Percentiles rank a stretch among this genome's conserved stretches.
phyloP scores from a whole-genome alignment of 2,113 vertebrate genomes.

The Sceloporus undulatus region DNA sequence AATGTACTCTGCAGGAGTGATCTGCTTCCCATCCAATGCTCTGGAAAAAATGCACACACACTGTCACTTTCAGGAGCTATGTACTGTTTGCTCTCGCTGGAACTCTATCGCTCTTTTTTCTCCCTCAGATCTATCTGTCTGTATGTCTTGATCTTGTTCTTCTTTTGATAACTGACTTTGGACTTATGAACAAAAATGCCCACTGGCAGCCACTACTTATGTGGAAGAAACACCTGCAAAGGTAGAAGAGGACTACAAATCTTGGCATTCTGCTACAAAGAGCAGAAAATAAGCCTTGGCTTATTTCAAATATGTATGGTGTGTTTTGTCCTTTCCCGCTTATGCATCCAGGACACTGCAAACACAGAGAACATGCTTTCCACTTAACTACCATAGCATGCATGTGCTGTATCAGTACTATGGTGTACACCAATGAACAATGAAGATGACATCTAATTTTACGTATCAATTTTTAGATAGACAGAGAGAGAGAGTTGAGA shows the following conservation, averaged over 20 bases:
- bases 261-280: not conserved
- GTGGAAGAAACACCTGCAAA: slow-evolving; percentile 51
- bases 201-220: slow-evolving; percentile 49
- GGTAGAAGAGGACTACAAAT: not conserved
- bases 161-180: not conserved
- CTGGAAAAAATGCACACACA: not conserved
- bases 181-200: slow-evolving; percentile 43
- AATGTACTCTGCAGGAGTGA: slow-evolving; percentile 31
- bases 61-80: not conserved
- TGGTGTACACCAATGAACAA: too few relatives aligned
- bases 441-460: too few relatives aligned
- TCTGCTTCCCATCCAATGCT: slow-evolving; percentile 40
- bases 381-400: too few relatives aligned
- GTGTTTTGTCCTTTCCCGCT: too few relatives aligned
- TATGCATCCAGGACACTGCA: too few relatives aligned
- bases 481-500: too few relatives aligned
- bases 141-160: slow-evolving; percentile 28
- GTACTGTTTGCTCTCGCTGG: slow-evolving; percentile 26
- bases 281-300: not conserved
- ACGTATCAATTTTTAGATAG: too few relatives aligned
- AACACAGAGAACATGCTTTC: too few relatives aligned
- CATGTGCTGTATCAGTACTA: too few relatives aligned
- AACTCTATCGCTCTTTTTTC: not conserved
- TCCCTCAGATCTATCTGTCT: not conserved
- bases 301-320: not conserved